Evolutionary conservation across 1,140 invertebrate genomes (phyloP).

Genomic region (Platyscapa corneri): DNA sequence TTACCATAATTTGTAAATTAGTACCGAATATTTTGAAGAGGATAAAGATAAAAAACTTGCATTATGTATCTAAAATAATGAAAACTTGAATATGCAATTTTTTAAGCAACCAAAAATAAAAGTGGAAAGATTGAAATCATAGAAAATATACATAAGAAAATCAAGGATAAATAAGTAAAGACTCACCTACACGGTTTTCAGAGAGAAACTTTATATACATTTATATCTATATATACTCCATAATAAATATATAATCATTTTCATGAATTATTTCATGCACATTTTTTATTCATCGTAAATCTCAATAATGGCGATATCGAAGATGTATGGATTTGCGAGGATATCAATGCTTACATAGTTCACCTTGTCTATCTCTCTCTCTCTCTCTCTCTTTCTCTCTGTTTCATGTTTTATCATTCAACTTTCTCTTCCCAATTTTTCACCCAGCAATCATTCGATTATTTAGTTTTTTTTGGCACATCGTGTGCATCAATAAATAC

Average conservation of each 20-base stretch:
- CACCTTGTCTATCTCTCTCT: not conserved
- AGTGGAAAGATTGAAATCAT: not conserved
- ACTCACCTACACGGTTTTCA: constrained; percentile 41
- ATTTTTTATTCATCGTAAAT: constrained; percentile 34
- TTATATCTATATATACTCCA: constrained; percentile 55
- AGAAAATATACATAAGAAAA: not conserved
- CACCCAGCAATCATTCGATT: not conserved
- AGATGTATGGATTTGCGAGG: constrained; percentile 20
- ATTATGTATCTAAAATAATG: not conserved
- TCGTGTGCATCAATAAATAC: not conserved
- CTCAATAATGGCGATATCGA: constrained; percentile 35
- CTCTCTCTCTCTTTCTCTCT: not conserved
- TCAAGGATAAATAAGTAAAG: constrained; percentile 29
- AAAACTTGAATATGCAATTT: not conserved
- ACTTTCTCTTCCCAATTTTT: not conserved
- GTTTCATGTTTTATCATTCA: not conserved
- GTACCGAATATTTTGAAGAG: not conserved
- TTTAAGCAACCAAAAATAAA: no score
- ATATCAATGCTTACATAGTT: constrained; percentile 26
- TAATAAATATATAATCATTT: constrained; percentile 60
- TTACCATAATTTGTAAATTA: not conserved
- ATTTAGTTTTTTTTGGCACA: not conserved
- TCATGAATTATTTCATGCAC: constrained; percentile 45
- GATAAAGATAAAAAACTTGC: not conserved
- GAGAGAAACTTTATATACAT: constrained; percentile 56